Percentiles rank a stretch among this genome's conserved stretches.
Conservation (phyloP, 2,888 invertebrate genomes). For the Drosophila fungiperda region DNA sequence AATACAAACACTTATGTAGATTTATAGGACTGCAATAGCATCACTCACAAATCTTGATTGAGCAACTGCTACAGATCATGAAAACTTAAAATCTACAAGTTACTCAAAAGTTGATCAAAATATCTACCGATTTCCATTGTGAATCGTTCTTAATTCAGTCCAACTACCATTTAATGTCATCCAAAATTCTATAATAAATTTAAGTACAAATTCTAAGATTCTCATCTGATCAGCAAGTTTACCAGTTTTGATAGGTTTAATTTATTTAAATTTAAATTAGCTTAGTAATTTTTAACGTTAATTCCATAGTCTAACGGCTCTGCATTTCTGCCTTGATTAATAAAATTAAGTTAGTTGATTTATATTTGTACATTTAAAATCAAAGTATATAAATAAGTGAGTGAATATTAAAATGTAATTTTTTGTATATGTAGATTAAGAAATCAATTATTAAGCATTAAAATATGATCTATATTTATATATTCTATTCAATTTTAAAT, state of each 20-base stretch:
- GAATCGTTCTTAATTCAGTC: background rate
- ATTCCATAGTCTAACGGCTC: too few relatives aligned
- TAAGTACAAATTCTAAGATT: too few relatives aligned
- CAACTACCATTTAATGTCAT: accelerated
- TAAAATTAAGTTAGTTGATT: too few relatives aligned
- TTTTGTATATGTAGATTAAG: background rate
- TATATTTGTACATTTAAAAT: background rate
- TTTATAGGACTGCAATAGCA: background rate
- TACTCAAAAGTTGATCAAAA: background rate
- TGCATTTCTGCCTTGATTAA: too few relatives aligned
- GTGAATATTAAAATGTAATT: background rate
- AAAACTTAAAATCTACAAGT: background rate
- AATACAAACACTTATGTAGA: constrained; percentile 6
- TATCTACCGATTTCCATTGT: background rate
- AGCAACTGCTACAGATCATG: constrained; percentile 3
- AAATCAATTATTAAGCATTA: background rate
- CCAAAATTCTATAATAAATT: background rate
- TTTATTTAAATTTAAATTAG: too few relatives aligned
- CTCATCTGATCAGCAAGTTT: too few relatives aligned
- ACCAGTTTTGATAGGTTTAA: too few relatives aligned
- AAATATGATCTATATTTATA: background rate
- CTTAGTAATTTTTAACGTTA: too few relatives aligned
- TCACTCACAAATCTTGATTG: constrained; percentile 5
- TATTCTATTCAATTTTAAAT: background rate
- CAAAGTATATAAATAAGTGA: background rate